Conservation (phyloP, 1,140 invertebrate genomes). For the Eupristina koningsbergeri region DNA sequence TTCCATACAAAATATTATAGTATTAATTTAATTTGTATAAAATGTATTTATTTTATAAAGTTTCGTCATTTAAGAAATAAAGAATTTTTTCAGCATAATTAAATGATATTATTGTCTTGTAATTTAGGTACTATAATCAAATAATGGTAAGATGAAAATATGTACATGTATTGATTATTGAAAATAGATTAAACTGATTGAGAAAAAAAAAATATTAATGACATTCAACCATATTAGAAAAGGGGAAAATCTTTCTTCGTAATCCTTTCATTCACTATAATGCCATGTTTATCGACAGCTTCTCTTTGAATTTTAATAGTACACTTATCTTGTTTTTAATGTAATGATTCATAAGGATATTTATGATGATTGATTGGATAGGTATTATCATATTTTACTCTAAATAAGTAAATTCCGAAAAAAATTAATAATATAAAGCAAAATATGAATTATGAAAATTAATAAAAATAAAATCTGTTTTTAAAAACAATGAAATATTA, state of each 20-base stretch:
- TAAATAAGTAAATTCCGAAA: too few species aligned
- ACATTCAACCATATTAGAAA: background rate
- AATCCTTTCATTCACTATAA: background rate
- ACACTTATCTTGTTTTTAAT: background rate
- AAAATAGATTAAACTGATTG: background rate
- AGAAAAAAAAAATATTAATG: background rate
- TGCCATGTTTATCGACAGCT: background rate
- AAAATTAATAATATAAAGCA: too few species aligned
- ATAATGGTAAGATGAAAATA: background rate
- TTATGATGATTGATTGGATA: background rate
- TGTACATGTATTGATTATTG: background rate
- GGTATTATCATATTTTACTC: background rate
- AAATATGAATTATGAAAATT: background rate
- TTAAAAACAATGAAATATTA: too few species aligned
- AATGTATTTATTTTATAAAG: too few species aligned
- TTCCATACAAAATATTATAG: background rate
- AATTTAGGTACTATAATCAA: too few species aligned
- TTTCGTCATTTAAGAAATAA: too few species aligned
- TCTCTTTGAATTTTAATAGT: background rate
- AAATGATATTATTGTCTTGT: too few species aligned
- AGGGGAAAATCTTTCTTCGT: background rate
- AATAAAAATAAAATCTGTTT: too few species aligned
- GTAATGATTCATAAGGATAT: background rate
- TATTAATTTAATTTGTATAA: too few species aligned
- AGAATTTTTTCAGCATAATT: too few species aligned